A percentile compares a stretch with the other conserved stretches of the same genome.
phyloP scores from a whole-genome alignment of 1,140 invertebrate genomes.

The Bombyx mori region ASM3026992v2 NC_085112.1:4172501-4173000 shows the following conservation, averaged over 20 bases:
- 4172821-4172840: too few relatives aligned
- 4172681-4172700: constrained; percentile 16
- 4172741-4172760: constrained; percentile 9
- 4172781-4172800: constrained; percentile 8
- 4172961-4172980: too few relatives aligned
- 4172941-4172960: too few relatives aligned
- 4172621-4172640: constrained; percentile 18
- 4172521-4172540: constrained; percentile 8
- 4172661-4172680: constrained; percentile 14
- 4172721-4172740: constrained; percentile 16
- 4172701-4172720: constrained; percentile 10
- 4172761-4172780: constrained; percentile 11
- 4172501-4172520: constrained; percentile 7
- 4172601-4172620: constrained; percentile 8
- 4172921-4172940: too few relatives aligned
- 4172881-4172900: too few relatives aligned
- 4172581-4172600: not conserved
- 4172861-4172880: too few relatives aligned
- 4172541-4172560: constrained; percentile 4
- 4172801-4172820: constrained; percentile 9
- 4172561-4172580: not conserved
- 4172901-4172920: too few relatives aligned
- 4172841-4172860: too few relatives aligned
- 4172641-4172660: constrained; percentile 20
- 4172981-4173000: too few relatives aligned